Percentiles rank a stretch among this genome's conserved stretches.
Conservation (phyloP, 2,888 invertebrate genomes). For the Trichacis sp. region DNA sequence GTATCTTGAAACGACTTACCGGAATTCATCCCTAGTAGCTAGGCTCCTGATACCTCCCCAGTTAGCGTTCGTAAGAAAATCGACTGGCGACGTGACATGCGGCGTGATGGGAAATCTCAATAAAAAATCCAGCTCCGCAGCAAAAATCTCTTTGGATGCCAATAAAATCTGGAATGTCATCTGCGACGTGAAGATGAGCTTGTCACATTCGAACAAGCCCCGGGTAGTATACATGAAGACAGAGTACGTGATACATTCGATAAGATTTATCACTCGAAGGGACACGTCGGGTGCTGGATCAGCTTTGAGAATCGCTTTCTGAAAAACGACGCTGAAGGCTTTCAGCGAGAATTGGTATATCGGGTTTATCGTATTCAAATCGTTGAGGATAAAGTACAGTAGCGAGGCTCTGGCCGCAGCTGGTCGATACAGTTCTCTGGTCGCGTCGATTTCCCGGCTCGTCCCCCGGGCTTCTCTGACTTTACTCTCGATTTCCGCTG, state of each 20-base stretch:
- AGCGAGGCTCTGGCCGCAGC: constrained; percentile 94
- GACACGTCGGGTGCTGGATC: constrained; percentile 84
- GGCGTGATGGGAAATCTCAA: constrained; percentile 92
- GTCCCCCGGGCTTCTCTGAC: constrained; percentile 94
- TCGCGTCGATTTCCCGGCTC: constrained; percentile 91
- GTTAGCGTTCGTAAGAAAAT: constrained; percentile 90
- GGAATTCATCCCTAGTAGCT: constrained; percentile 90
- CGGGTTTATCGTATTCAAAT: constrained; percentile 94
- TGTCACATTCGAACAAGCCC: constrained; percentile 96
- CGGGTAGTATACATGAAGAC: constrained; percentile 95
- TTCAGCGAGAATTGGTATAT: constrained; percentile 98
- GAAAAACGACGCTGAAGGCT: constrained; percentile 97
- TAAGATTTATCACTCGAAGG: constrained; percentile 86
- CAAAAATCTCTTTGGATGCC: constrained; percentile 87
- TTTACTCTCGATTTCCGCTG: constrained; percentile 94
- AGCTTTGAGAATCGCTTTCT: constrained; percentile 93
- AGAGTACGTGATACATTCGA: constrained; percentile 93
- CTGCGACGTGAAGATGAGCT: constrained; percentile 94
- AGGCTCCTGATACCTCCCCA: constrained; percentile 97
- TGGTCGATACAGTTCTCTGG: constrained; percentile 87
- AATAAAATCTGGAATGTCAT: constrained; percentile 94
- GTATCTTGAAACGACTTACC: too few species aligned
- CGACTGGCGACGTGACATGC: constrained; percentile 93
- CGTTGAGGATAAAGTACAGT: constrained; percentile 94
- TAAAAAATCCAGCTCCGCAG: constrained; percentile 90